A percentile compares a stretch with the other conserved stretches of the same genome.
These are phyloP conservation scores for Lysandra coridon DNA, from an alignment of 2,888 invertebrate genomes.

Conservation along the genomic window DNA sequence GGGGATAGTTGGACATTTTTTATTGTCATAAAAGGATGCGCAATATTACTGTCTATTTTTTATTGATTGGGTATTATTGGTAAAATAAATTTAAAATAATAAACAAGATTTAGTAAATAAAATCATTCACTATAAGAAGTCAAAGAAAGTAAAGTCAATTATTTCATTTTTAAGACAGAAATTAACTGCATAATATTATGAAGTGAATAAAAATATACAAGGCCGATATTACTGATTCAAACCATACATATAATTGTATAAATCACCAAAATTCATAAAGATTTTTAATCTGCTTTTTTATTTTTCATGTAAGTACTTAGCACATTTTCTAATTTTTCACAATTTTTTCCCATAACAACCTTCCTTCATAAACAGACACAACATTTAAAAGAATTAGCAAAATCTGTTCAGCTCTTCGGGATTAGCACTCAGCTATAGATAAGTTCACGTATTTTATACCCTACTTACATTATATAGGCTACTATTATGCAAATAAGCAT, in stretches of 20 bases:
- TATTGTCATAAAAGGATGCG: background rate
- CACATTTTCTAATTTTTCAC: too few relatives aligned
- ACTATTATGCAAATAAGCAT: background rate
- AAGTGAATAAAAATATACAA: too few relatives aligned
- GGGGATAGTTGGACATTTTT: conserved; percentile 20
- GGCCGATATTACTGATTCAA: too few relatives aligned
- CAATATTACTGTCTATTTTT: background rate
- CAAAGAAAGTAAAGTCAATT: too few relatives aligned
- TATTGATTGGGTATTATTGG: background rate
- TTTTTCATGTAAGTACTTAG: too few relatives aligned
- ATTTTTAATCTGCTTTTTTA: too few relatives aligned
- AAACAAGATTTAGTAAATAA: background rate
- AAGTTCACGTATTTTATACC: background rate
- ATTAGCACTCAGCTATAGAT: background rate
- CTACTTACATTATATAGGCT: background rate
- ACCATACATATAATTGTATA: too few relatives aligned
- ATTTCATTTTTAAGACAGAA: too few relatives aligned
- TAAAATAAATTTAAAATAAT: background rate
- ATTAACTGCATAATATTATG: too few relatives aligned
- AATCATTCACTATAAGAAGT: too few relatives aligned
- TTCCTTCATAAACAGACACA: background rate
- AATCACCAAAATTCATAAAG: too few relatives aligned
- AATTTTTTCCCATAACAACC: background rate
- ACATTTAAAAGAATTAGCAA: background rate
- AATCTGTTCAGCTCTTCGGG: background rate